Percentiles rank a stretch among this genome's conserved stretches.
phyloP scores from a whole-genome alignment of 2,888 invertebrate species.

The Candidula unifasciata region DNA sequence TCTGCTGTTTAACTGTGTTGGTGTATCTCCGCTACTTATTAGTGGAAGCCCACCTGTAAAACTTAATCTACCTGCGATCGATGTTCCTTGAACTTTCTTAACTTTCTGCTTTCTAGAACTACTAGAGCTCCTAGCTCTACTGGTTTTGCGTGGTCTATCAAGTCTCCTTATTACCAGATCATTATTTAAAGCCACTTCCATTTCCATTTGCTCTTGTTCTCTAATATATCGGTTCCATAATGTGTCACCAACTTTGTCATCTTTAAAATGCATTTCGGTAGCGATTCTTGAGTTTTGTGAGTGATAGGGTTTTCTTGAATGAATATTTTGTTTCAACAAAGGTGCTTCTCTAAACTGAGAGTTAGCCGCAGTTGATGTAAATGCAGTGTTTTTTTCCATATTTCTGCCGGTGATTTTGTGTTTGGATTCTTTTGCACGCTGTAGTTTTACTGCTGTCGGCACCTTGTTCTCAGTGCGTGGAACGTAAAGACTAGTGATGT shows the following conservation, averaged over 20 bases:
- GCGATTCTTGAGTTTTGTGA: not conserved
- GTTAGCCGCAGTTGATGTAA: too few relatives aligned
- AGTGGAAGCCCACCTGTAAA: too few relatives aligned
- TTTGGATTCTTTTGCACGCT: too few relatives aligned
- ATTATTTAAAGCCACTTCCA: slow-evolving; percentile 28
- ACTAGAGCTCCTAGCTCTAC: too few relatives aligned
- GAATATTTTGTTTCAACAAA: not conserved
- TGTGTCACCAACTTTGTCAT: not conserved
- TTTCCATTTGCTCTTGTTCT: slow-evolving; percentile 37
- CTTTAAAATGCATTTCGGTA: not conserved
- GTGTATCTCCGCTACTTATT: too few relatives aligned
- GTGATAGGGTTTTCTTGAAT: not conserved
- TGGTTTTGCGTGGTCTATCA: not conserved
- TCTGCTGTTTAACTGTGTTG: too few relatives aligned
- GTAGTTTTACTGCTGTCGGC: not conserved
- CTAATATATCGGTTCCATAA: slow-evolving; percentile 10
- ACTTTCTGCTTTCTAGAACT: too few relatives aligned
- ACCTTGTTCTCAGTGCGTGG: not conserved
- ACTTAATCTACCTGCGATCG: too few relatives aligned
- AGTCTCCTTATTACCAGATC: not conserved
- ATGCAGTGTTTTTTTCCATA: too few relatives aligned
- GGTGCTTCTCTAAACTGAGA: not conserved
- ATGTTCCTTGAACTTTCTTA: too few relatives aligned
- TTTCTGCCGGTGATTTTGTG: too few relatives aligned
- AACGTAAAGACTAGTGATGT: slow-evolving; percentile 22